Percentiles rank a stretch among this genome's conserved stretches.
These are phyloP conservation scores for Malurus leucopterus DNA, from an alignment of 2,797 vertebrate genomes.

Conservation along the genomic window DNA sequence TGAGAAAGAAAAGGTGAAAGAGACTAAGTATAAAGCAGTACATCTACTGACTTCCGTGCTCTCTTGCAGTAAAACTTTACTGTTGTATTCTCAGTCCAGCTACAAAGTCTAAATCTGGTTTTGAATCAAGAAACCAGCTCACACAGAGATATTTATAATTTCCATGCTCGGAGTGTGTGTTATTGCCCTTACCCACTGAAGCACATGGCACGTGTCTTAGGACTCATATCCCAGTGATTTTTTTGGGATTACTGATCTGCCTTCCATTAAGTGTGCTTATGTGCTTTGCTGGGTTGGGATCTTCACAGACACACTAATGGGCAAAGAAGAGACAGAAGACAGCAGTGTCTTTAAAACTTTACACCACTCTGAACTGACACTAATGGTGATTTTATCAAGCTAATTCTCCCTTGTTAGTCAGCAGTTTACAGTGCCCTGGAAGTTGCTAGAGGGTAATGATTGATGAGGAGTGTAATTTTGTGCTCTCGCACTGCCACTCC, in stretches of 20 bases:
- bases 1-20: background rate
- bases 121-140: background rate
- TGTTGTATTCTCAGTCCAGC: background rate
- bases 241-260: background rate
- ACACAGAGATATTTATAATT: background rate
- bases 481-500: conserved; percentile 57
- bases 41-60: background rate
- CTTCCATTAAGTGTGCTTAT: background rate
- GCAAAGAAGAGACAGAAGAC: background rate
- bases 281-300: background rate
- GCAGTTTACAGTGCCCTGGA: conserved; percentile 59
- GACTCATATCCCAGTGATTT: background rate
- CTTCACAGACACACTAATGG: background rate
- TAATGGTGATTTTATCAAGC: conserved; percentile 70
- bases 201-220: background rate
- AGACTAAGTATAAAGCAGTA: background rate
- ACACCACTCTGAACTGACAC: conserved; percentile 49
- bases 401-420: conserved; percentile 62
- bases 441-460: conserved; percentile 55
- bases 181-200: background rate
- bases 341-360: conserved; percentile 36
- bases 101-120: background rate
- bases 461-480: conserved; percentile 63
- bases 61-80: background rate
- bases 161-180: background rate